A percentile compares a stretch with the other conserved stretches of the same genome.
Evolutionary conservation across 2,888 invertebrate species (phyloP).

Genomic region (Phyllotreta cruciferae): DNA sequence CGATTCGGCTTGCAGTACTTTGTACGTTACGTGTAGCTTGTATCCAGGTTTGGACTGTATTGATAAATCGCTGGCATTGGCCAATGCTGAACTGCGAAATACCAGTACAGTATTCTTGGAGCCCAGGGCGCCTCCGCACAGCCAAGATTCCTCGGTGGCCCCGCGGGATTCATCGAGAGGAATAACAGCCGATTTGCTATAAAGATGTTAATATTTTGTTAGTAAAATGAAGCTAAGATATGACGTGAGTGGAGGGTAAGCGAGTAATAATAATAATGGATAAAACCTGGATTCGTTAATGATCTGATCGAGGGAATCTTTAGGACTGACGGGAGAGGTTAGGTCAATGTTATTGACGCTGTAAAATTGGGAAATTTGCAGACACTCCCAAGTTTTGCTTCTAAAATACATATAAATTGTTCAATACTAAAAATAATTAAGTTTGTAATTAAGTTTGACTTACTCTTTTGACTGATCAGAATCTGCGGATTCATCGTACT

Average conservation of each 20-base stretch:
- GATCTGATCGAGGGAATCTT: slow-evolving; percentile 30
- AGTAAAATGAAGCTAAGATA: background rate
- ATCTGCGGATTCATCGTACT: slow-evolving; percentile 5
- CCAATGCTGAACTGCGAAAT: slow-evolving; percentile 72
- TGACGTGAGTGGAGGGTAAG: too few species aligned
- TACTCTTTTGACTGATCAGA: slow-evolving; percentile 26
- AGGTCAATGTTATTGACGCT: slow-evolving; percentile 5
- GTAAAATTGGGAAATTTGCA: slow-evolving; percentile 21
- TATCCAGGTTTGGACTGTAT: slow-evolving; percentile 69
- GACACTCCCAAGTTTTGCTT: slow-evolving; percentile 24
- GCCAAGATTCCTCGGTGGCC: slow-evolving; percentile 50
- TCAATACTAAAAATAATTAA: background rate
- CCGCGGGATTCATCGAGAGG: slow-evolving; percentile 1
- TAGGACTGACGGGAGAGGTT: slow-evolving; percentile 9
- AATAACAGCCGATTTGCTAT: slow-evolving; percentile 17
- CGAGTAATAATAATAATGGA: slow-evolving; percentile 2
- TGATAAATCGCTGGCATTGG: slow-evolving; percentile 54
- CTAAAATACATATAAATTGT: too few species aligned
- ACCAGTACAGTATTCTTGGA: slow-evolving; percentile 71
- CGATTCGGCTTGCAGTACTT: slow-evolving; percentile 80
- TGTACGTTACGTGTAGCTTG: slow-evolving; percentile 78
- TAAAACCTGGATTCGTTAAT: slow-evolving; percentile 17
- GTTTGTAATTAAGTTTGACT: slow-evolving; percentile 15
- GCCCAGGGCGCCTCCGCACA: slow-evolving; percentile 60
- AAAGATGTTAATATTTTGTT: slow-evolving; percentile 6